phyloP scores from a whole-genome alignment of 30 jellyfish, hydroid and myxozoan species.

The Nemopilema nomurai region DNA sequence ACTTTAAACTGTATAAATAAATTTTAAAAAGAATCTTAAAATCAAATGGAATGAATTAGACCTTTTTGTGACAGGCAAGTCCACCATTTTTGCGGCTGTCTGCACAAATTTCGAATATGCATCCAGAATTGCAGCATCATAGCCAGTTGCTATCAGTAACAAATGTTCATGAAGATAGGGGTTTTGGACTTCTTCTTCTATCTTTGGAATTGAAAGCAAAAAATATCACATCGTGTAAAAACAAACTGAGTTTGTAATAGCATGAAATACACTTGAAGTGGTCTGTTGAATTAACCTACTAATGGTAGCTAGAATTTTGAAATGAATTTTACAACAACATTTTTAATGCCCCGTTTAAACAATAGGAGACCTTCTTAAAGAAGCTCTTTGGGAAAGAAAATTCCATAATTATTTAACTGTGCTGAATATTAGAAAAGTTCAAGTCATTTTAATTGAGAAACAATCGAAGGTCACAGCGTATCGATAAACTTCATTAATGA shows the following conservation, averaged over 20 bases:
- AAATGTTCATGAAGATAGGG: constrained; percentile 55
- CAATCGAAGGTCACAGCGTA: no score
- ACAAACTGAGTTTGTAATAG: neutral
- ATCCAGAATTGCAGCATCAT: constrained; percentile 91
- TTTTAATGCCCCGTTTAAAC: neutral
- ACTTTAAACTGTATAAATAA: neutral
- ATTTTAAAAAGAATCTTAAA: neutral
- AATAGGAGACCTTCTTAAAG: neutral
- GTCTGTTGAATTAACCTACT: no score
- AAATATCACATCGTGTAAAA: no score
- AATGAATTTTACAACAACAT: no score
- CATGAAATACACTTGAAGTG: no score
- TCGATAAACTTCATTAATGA: no score
- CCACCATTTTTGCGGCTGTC: constrained; percentile 88
- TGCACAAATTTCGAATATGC: constrained; percentile 64
- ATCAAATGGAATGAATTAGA: neutral
- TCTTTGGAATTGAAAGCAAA: no score
- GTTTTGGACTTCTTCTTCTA: constrained; percentile 80
- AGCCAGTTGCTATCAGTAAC: constrained; percentile 67
- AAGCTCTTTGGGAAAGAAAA: no score
- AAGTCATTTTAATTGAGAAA: no score
- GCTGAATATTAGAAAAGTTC: no score
- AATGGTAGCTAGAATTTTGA: neutral
- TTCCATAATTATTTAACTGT: no score
- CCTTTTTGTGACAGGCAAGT: constrained; percentile 83